Percentiles rank a stretch among this genome's conserved stretches.
Evolutionary conservation across 2,888 invertebrate species (phyloP).

Genomic region (Pammene fasciana): DNA sequence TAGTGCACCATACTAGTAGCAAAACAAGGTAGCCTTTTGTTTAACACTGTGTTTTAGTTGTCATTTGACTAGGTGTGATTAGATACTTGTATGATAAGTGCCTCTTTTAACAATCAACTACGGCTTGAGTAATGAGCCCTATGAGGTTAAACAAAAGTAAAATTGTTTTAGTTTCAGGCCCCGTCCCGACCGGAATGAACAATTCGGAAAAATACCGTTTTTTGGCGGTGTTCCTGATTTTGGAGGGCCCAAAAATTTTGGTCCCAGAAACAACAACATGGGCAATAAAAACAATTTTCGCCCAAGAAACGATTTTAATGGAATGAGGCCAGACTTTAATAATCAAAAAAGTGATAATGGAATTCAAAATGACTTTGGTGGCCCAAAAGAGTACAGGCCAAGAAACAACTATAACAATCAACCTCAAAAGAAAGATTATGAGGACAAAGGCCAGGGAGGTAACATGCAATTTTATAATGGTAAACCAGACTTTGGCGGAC

Average conservation of each 20-base stretch:
- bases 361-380: conserved; percentile 75
- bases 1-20: no score
- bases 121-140: background rate
- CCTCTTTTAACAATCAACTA: background rate
- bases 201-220: conserved; percentile 84
- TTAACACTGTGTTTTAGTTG: no score
- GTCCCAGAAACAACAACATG: conserved; percentile 72
- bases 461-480: conserved; percentile 77
- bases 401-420: conserved; percentile 74
- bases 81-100: no score
- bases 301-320: conserved; percentile 79
- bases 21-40: no score
- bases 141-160: conserved; percentile 6
- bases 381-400: conserved; percentile 75
- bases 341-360: conserved; percentile 70
- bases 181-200: conserved; percentile 86
- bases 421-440: conserved; percentile 67
- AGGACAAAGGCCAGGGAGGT: conserved; percentile 64
- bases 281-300: conserved; percentile 75
- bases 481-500: conserved; percentile 78
- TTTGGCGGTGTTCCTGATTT: conserved; percentile 75
- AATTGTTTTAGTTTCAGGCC: conserved; percentile 78
- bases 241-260: conserved; percentile 80
- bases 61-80: no score
- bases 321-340: conserved; percentile 74